Percentiles rank a stretch among this genome's conserved stretches.
Evolutionary conservation across 2,888 invertebrate species (phyloP).

Genomic region (Beris chalybata): DNA sequence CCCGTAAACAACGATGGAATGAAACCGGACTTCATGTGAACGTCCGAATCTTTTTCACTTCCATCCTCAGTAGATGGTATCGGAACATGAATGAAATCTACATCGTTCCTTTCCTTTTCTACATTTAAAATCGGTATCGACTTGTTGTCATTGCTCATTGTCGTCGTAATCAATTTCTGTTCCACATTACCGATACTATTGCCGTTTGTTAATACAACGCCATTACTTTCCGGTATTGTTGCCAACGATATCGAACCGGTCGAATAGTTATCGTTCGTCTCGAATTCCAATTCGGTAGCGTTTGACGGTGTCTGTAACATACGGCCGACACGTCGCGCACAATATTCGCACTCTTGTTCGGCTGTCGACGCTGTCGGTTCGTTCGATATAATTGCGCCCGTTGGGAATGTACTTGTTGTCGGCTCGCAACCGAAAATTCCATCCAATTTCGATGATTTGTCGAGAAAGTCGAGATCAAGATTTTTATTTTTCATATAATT

Average conservation of each 20-base stretch:
- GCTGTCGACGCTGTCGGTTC: slow-evolving; percentile 3
- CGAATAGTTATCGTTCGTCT: slow-evolving; percentile 53
- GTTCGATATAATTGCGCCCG: slow-evolving; percentile 45
- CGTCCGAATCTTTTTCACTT: slow-evolving; percentile 20
- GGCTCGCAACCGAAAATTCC: slow-evolving; percentile 59
- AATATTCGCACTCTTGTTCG: slow-evolving; percentile 58
- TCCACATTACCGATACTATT: background rate
- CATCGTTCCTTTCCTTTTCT: slow-evolving; percentile 23
- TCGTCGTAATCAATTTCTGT: background rate
- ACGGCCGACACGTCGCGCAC: slow-evolving; percentile 61
- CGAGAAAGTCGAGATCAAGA: slow-evolving; percentile 65
- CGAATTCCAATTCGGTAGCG: slow-evolving; percentile 71
- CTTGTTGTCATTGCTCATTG: background rate
- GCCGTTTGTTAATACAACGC: background rate
- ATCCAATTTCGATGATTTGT: slow-evolving; percentile 61
- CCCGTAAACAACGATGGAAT: slow-evolving; percentile 65
- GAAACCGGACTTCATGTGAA: slow-evolving; percentile 56
- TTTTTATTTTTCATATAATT: slow-evolving; percentile 77
- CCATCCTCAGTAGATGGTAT: slow-evolving; percentile 57
- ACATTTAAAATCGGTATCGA: slow-evolving; percentile 19
- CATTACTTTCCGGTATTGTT: slow-evolving; percentile 1
- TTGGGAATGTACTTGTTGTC: slow-evolving; percentile 51
- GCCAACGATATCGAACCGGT: slow-evolving; percentile 40
- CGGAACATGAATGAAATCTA: slow-evolving; percentile 51
- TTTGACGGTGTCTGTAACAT: slow-evolving; percentile 75